Base-by-base conservation (phyloP, 2,113 vertebrate species). In the Pollachius pollachius region DNA sequence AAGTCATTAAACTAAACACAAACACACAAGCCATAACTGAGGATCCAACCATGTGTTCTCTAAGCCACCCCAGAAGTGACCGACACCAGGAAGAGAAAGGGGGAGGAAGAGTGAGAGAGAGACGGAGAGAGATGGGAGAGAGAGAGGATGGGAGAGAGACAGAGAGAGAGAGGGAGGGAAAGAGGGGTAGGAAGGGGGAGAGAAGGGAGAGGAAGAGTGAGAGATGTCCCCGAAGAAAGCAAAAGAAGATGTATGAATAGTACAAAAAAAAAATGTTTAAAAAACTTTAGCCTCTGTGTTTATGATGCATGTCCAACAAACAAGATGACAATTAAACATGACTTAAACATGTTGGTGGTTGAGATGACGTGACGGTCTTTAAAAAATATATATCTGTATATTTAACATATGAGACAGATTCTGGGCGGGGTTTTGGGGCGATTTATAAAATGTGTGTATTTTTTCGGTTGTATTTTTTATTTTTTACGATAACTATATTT, bases 401-500 rank as follows among this genome's bases (percentile, higher is more conserved):
- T 90, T 90, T 89, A 90, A 88, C 72, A 76, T 87, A 76, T 63
- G 64, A 74, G 76, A 69, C 73, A 65, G 75, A 74, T 81, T 82
- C 86, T 84, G 78, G 78, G 82, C 73, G 63, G 75, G 75, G 82
- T 81, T 81, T 83, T 76, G 79, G 82, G 84, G 84, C 87, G 90
- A 91, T 92, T 91, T 93, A 89, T 93, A 92, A 89, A 92, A 92
- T 87, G 89, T 93, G 90, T 92, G 92, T 91, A 91, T 90, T 92
- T 89, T 87, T 92, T 91, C 82, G 86, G 91, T 93, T 92, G 90
- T 88, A 88, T 91, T 89, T 91, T 86, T 92, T 84, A 85, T 89
- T 93, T 93, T 92, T 90, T 93, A 93, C 88, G 74, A 92, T 85
- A 88, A 89, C 80, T 90, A 89, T 83, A 82, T 90, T 91, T 91